phyloP scores from a whole-genome alignment of 2,797 vertebrate species.

The Varecia variegata region DNA sequence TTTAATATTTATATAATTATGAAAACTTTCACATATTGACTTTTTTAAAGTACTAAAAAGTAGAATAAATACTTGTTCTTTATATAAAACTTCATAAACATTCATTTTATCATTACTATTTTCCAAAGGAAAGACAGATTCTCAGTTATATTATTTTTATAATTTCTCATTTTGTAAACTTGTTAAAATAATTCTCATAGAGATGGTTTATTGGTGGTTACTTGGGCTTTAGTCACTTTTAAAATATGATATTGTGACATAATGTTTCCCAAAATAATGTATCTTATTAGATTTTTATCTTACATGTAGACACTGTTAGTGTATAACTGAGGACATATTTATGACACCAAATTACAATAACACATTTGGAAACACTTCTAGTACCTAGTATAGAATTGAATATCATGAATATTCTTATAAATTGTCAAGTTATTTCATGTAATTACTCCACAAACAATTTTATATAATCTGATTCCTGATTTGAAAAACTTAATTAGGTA shows the following conservation, averaged over 20 bases:
- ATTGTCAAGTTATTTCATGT: not conserved
- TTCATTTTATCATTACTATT: not conserved
- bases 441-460: not conserved
- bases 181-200: not conserved
- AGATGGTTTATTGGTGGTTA: not conserved
- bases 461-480: not conserved
- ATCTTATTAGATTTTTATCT: not conserved
- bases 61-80: not conserved
- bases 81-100: not conserved
- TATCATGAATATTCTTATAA: not conserved
- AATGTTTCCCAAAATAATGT: not conserved
- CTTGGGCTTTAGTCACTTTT: not conserved
- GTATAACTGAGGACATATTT: not conserved
- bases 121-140: not conserved
- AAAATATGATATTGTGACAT: not conserved
- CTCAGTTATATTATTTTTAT: not conserved
- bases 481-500: not conserved
- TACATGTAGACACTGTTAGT: not conserved
- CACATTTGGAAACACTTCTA: not conserved
- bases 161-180: not conserved
- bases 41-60: not conserved
- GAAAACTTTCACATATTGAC: not conserved
- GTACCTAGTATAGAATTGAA: not conserved
- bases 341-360: not conserved
- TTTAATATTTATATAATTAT: not conserved